These are phyloP conservation scores for Eulacestoma nigropectus DNA, from an alignment of 2,113 vertebrate species.

Conservation along the genomic window DNA sequence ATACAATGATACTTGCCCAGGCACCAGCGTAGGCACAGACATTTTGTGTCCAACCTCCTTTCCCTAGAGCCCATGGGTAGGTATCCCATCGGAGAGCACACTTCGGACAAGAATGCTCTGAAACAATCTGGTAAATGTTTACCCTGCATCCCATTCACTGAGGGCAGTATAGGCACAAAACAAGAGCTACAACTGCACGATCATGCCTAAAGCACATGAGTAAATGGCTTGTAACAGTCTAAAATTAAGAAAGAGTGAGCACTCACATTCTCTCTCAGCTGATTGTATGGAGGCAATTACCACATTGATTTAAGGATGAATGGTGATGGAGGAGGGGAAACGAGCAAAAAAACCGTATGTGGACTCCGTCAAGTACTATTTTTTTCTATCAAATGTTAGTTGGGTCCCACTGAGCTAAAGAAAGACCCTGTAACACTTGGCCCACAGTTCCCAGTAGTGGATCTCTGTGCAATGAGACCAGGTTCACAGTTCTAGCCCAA, in stretches of 20 bases:
- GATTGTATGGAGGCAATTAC: neutral
- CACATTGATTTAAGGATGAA: neutral
- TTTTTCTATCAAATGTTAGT: neutral
- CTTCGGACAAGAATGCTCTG: neutral
- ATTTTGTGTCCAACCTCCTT: neutral
- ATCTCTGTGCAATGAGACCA: neutral
- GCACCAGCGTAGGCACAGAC: neutral
- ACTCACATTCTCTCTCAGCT: neutral
- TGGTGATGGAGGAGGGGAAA: neutral
- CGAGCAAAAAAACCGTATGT: neutral
- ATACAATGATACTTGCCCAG: neutral
- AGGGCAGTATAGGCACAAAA: neutral
- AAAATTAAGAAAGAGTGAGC: neutral
- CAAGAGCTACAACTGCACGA: neutral
- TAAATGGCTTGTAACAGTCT: neutral
- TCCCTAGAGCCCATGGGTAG: accelerated
- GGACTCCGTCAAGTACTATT: neutral
- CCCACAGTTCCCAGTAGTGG: neutral
- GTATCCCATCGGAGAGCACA: neutral
- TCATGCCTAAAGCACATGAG: neutral
- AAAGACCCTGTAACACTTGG: neutral
- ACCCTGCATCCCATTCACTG: neutral
- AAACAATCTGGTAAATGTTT: neutral
- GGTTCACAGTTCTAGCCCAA: neutral
- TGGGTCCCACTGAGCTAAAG: neutral